Base-by-base conservation (phyloP, 2,888 invertebrate species). In the Stomorhina lunata region DNA sequence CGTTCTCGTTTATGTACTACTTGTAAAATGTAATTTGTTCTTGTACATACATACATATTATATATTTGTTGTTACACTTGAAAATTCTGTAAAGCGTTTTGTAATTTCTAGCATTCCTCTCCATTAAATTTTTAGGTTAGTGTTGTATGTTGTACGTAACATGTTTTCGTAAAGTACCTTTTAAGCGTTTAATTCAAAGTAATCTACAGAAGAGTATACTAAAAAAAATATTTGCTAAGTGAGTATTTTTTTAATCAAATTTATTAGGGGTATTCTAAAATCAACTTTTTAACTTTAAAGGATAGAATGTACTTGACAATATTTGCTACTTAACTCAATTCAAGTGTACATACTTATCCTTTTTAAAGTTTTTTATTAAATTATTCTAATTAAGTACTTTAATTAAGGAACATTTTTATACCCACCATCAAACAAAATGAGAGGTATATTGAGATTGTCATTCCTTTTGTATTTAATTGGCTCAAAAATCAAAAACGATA, bases 181-280 rank as follows among this genome's bases (percentile, higher is more conserved):
- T 45, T 43, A 69, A 57, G 69, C 32, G 57, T 57, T 69, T 69
- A 69, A 57, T 57, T 29, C 53, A 69, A 55, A 69, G 53, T 55
- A 43, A 69, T 69, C 53, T 55, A 22, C 43, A 57, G 43, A 69
- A 69, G 57, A 43, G 43, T 43, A 57, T 32, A 17, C 25, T n/a
- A n/a, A n/a, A n/a, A n/a, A n/a, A 69, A 57, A 43, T 32, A 69
- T 5, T 29, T 20, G 20, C 20, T 25, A 63, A 43, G 5, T 17
- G 40, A 29, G 40, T 40, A 20, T 17, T 34, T 20, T 10, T 40
- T 71, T 5, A 45, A 71, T 25, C 37, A 17, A 10, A 27, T 12
- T 27, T 15, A 53, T 53, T 68, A 50, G 17, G 66, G 66, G 10
- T 4, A 25, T 20, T 50, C 12, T n/a, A 22, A 32, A 4, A 6